Base-by-base conservation (phyloP, 2,888 invertebrate genomes). In the Lycia hirtaria region DNA sequence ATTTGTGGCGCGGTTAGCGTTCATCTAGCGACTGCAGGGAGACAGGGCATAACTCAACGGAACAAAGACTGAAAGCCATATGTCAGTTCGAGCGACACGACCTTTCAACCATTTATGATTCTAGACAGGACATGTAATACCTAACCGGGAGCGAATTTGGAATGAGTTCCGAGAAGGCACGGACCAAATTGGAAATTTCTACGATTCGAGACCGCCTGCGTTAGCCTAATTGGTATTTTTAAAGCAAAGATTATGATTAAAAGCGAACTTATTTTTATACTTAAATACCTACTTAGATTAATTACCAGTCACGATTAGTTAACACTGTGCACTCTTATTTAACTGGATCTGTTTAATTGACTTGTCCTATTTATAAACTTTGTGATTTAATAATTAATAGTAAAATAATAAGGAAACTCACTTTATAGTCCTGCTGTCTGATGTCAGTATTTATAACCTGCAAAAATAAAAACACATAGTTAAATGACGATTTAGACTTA, bases 1-100 rank as follows among this genome's bases (percentile, higher is more conserved):
- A 88, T 87, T 87, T 87, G 85, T 87, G 73, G 79, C 75, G 81
- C 75, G 85, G 87, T 83, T 83, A 80, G 75, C 80, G 82, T 81
- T 83, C 81, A 81, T 83, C 81, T 80, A 81, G 80, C 80, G 79
- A 73, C 69, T 75, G 73, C 75, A 70, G 69, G 68, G 78, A 72
- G 78, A 70, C 71, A 68, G 71, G 70, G 65, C 73, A 81, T 83
- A 83, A 83, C 76, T 87, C 83, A 83, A 76, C 64, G 62, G 78
- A 78, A 81, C 83, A 81, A 81, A 82, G 85, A 85, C 78, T 66
- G 72, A 77, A 72, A 73, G 74, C 77, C 62, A 72, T 76, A 73
- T 76, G 78, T 75, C 78, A 65, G 68, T 60, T 67, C 49, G 58
- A 64, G 55, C 66, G 71, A 72, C 73, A 72, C 63, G 60, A 70